Evolutionary conservation across 1,140 invertebrate species (phyloP).

Genomic region (Drosophila suzukii): DNA sequence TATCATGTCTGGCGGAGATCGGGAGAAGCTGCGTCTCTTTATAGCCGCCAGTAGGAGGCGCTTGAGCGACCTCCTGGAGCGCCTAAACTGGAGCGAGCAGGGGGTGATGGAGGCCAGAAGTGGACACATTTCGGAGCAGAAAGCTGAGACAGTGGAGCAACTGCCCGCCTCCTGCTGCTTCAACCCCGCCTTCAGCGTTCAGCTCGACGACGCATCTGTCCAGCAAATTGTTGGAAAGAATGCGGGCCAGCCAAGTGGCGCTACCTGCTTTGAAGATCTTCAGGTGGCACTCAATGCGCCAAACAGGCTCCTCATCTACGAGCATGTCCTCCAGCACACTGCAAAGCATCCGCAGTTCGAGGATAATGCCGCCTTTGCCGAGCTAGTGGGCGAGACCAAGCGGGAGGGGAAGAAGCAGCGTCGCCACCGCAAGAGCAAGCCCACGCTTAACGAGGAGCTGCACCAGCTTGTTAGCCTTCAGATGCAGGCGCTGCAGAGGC

Average conservation of each 20-base stretch:
- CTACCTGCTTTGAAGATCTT: constrained; percentile 35
- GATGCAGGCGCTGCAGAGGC: constrained; percentile 64
- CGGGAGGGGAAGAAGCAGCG: constrained; percentile 50
- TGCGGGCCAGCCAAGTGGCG: not conserved
- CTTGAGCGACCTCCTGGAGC: constrained; percentile 25
- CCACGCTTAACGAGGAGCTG: constrained; percentile 69
- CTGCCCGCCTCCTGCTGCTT: constrained; percentile 26
- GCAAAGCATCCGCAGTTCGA: constrained; percentile 19
- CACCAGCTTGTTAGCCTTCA: constrained; percentile 66
- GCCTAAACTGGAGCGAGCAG: constrained; percentile 50
- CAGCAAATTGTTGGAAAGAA: constrained; percentile 24
- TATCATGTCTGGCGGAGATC: constrained; percentile 19
- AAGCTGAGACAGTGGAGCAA: not conserved
- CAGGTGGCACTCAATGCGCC: constrained; percentile 39
- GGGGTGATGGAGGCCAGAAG: constrained; percentile 37
- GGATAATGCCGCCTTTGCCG: constrained; percentile 40
- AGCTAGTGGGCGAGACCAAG: constrained; percentile 61
- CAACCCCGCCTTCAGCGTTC: constrained; percentile 14
- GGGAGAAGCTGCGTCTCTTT: constrained; percentile 30
- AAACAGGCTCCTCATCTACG: constrained; percentile 60
- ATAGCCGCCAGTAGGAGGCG: constrained; percentile 25
- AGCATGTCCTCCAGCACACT: constrained; percentile 49
- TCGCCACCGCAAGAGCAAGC: constrained; percentile 68
- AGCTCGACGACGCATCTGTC: constrained; percentile 9
- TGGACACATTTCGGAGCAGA: not conserved